Evolutionary conservation across 1,140 invertebrate genomes (phyloP).

Genomic region (Caenorhabditis inopinata): DNA sequence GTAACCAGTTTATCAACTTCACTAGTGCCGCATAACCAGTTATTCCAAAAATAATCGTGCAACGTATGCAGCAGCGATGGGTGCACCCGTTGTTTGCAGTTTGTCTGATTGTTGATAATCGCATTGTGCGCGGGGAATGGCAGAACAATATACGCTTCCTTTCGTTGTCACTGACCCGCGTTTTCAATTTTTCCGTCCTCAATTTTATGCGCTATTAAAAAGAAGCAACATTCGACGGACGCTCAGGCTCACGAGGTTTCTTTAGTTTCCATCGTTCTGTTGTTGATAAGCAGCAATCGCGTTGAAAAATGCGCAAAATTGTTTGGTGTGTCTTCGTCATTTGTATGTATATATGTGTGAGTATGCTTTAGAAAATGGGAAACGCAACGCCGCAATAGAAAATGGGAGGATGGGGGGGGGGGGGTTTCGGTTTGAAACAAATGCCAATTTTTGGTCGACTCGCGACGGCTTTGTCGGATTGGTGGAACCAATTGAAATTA

Average conservation of each 20-base stretch:
- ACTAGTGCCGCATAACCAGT: not conserved
- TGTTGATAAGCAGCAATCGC: not conserved
- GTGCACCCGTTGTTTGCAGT: not conserved
- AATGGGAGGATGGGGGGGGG: no score
- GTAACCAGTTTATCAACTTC: not conserved
- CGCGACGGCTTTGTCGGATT: not conserved
- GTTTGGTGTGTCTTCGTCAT: not conserved
- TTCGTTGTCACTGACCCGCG: not conserved
- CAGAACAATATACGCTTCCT: not conserved
- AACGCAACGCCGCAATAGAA: no score
- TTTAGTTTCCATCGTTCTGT: not conserved
- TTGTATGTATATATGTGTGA: not conserved
- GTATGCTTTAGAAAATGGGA: not conserved
- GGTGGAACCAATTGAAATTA: conserved; percentile 20
- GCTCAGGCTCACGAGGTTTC: conserved; percentile 13
- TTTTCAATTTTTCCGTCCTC: not conserved
- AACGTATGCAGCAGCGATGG: not conserved
- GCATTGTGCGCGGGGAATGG: not conserved
- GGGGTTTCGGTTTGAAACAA: not conserved
- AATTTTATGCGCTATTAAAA: not conserved
- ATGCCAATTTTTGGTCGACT: conserved; percentile 14
- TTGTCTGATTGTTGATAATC: conserved; percentile 27
- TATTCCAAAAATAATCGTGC: not conserved
- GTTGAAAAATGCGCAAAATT: no score
- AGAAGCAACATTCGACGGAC: not conserved